Conservation (phyloP, 2,797 vertebrate genomes). For the Protosalanx chinensis region DNA sequence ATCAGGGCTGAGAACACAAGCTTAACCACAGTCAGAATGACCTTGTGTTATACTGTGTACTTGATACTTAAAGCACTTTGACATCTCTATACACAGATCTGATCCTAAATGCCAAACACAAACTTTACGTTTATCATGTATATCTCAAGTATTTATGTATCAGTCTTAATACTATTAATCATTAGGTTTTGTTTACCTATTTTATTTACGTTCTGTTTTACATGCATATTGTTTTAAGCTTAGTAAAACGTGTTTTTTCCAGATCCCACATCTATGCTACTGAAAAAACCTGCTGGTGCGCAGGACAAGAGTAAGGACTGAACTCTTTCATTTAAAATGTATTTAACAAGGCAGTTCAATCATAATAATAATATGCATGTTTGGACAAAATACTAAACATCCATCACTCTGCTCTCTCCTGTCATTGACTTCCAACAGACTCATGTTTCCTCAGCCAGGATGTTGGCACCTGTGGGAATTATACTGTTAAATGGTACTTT, state of each 20-base stretch:
- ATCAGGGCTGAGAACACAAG: too few species aligned
- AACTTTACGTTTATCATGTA: too few species aligned
- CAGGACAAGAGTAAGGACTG: conserved; percentile 45
- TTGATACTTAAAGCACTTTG: not conserved
- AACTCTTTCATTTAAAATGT: not conserved
- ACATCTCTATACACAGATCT: not conserved
- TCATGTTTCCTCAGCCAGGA: conserved; percentile 63
- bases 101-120: too few species aligned
- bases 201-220: too few species aligned
- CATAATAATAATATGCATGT: too few species aligned
- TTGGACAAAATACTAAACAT: not conserved
- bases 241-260: not conserved
- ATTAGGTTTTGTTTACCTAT: too few species aligned
- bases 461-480: conserved; percentile 70
- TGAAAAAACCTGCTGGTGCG: not conserved
- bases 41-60: not conserved
- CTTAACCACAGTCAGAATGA: not conserved
- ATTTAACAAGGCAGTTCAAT: not conserved
- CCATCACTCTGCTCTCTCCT: not conserved
- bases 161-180: too few species aligned
- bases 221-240: too few species aligned
- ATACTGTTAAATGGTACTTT: conserved; percentile 77
- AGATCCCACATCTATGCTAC: conserved; percentile 35
- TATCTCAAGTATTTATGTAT: too few species aligned
- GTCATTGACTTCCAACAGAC: conserved; percentile 52